Percentiles rank a stretch among this genome's conserved stretches.
These are phyloP conservation scores for Hetaerina americana DNA, from an alignment of 1,140 invertebrate species.

Conservation along the genomic window DNA sequence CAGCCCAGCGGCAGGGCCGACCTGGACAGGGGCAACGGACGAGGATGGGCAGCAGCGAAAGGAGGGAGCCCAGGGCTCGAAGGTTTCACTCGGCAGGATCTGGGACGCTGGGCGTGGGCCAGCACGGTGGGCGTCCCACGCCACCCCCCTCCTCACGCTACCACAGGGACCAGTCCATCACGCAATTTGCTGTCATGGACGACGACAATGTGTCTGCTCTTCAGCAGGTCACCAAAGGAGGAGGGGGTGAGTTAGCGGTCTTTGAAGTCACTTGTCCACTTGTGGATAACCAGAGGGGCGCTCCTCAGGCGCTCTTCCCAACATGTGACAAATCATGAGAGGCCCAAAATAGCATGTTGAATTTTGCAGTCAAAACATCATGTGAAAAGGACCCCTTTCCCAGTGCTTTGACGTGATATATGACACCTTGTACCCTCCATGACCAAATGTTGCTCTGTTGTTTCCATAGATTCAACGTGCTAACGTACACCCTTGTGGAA, in stretches of 20 bases:
- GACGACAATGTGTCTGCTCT: slow-evolving; percentile 81
- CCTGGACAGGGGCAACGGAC: background rate
- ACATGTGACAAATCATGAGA: too few species aligned
- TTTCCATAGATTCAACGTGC: too few species aligned
- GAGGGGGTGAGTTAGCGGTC: slow-evolving; percentile 27
- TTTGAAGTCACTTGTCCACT: too few species aligned
- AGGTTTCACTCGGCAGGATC: slow-evolving; percentile 15
- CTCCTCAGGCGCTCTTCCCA: too few species aligned
- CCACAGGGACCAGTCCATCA: slow-evolving; percentile 47
- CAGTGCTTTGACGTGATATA: too few species aligned
- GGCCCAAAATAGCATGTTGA: too few species aligned
- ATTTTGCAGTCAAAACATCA: too few species aligned
- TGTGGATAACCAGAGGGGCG: too few species aligned
- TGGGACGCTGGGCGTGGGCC: background rate
- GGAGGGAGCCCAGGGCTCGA: slow-evolving; percentile 14
- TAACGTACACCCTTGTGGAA: too few species aligned
- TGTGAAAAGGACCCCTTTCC: too few species aligned
- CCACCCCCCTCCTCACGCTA: slow-evolving; percentile 13
- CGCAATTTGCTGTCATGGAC: slow-evolving; percentile 84
- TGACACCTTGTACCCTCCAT: too few species aligned
- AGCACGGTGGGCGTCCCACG: slow-evolving; percentile 12
- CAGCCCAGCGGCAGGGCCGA: slow-evolving; percentile 11
- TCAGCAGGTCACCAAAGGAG: slow-evolving; percentile 58
- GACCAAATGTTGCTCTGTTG: too few species aligned
- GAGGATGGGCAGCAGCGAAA: background rate